Evolutionary conservation across 2,888 invertebrate species (phyloP), one percentile per base, ranked within the genome.

Genomic region (Lepidonotus clava): DNA sequence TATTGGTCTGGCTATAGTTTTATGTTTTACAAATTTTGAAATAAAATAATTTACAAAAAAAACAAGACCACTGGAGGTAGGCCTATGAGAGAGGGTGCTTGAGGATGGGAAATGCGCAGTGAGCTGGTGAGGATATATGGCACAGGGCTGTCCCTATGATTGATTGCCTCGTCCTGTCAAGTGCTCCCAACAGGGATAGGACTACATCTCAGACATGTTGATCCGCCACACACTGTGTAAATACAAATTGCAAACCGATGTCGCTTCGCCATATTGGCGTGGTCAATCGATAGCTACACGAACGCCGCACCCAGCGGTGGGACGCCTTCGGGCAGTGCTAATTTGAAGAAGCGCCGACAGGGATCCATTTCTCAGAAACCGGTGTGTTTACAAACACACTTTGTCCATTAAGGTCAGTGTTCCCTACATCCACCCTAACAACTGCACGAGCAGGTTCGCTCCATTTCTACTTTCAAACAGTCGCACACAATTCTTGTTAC

Each of bases 161-260:
- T 46, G 46, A 80, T 80, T 24, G 21, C 46, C 46, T 21, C 80
- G 80, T 46, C 1, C 80, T 80, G 80, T 80, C 80, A 80, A 80
- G 51, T 80, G 46, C 46, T 80, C 28, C 80, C 80, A 18, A 34
- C 80, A 46, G 32, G 24, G 18, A 14, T 38, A 71, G 71, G 71
- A 38, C 14, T 71, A 38, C 71, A 38, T 34, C 36, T 36, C 34
- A 21, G 71, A 71, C 38, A 38, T 71, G 71, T 71, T 71, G 71
- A 71, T 71, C 71, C 38, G 38, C 14, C 36, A 14, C 38, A 34
- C 36, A 14, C 71, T 34, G 71, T 34, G 71, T 71, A 71, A 71
- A 71, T 71, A 34, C 38, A 71, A 71, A 71, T 71, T 71, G 71
- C 71, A 71, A 71, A 34, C 71, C 71, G 71, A 71, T 71, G 71